Conservation (phyloP, 2,797 vertebrate genomes). For the Apogon hyalosoma region DNA sequence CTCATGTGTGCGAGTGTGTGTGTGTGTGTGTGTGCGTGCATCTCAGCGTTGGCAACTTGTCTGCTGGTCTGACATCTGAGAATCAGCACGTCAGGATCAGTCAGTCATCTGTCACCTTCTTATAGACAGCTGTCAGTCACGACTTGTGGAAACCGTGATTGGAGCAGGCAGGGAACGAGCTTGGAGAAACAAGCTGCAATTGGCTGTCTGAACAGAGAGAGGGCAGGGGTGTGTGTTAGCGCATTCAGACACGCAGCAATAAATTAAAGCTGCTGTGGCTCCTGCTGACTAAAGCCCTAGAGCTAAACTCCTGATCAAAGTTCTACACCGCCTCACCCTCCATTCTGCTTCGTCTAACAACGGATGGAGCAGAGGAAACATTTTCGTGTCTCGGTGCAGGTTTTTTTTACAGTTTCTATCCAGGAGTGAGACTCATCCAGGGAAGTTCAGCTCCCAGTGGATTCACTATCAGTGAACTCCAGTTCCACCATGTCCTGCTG, state of each 20-base stretch:
- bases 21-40: constrained; percentile 4
- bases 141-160: constrained; percentile 39
- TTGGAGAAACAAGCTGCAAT: constrained; percentile 39
- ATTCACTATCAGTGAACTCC: constrained; percentile 7
- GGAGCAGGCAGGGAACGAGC: constrained; percentile 40
- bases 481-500: constrained; percentile 27
- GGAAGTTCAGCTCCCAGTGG: constrained; percentile 1
- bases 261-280: constrained; percentile 33
- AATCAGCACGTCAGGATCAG: constrained; percentile 62
- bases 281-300: constrained; percentile 32
- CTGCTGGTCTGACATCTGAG: constrained; percentile 64
- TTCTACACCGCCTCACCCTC: constrained; percentile 4
- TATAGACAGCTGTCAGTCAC: constrained; percentile 62
- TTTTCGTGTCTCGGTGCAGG: constrained; percentile 12
- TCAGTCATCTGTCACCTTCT: constrained; percentile 63
- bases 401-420: constrained; percentile 17
- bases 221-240: constrained; percentile 17
- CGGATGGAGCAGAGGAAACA: constrained; percentile 27
- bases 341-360: constrained; percentile 13
- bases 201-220: constrained; percentile 50
- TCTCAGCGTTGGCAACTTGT: constrained; percentile 29
- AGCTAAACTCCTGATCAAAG: constrained; percentile 55
- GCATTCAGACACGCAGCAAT: constrained; percentile 38
- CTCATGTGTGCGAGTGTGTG: neutral
- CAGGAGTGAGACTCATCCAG: constrained; percentile 4